A percentile compares a stretch with the other conserved stretches of the same genome.
phyloP scores from a whole-genome alignment of 1,140 invertebrate species.

The Aphidius gifuensis region DNA sequence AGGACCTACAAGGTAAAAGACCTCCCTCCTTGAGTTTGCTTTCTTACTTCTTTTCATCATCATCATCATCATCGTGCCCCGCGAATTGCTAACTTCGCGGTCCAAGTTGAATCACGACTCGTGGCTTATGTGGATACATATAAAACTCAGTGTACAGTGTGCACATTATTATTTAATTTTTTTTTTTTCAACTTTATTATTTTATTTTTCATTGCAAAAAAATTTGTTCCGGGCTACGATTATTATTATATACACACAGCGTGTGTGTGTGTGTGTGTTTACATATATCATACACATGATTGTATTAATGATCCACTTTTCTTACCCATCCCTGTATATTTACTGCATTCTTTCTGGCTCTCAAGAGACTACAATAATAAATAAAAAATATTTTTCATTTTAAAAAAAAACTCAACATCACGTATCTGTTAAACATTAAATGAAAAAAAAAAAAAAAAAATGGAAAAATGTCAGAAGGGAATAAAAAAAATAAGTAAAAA shows the following conservation, averaged over 20 bases:
- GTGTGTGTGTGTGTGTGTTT: constrained; percentile 10
- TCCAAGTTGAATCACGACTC: constrained; percentile 12
- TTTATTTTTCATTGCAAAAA: too few relatives aligned
- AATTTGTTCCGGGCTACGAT: too few relatives aligned
- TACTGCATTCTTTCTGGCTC: constrained; percentile 10
- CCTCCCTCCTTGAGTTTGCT: constrained; percentile 11
- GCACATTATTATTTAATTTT: too few relatives aligned
- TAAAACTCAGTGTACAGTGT: not conserved
- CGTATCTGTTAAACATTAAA: constrained; percentile 20
- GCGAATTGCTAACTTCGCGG: not conserved
- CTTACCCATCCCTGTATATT: not conserved
- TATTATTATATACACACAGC: constrained; percentile 15
- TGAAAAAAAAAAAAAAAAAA: not conserved
- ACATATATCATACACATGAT: not conserved
- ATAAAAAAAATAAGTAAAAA: too few relatives aligned
- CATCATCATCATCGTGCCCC: constrained; percentile 20
- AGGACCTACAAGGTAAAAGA: not conserved
- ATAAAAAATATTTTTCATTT: not conserved
- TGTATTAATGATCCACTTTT: constrained; percentile 1
- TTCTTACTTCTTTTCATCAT: not conserved
- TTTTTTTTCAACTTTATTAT: too few relatives aligned
- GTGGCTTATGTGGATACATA: too few relatives aligned
- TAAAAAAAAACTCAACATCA: constrained; percentile 12
- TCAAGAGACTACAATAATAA: constrained; percentile 1
- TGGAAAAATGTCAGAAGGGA: not conserved